These are phyloP conservation scores for Drepana falcataria DNA, from an alignment of 2,888 invertebrate genomes.

Conservation along the genomic window DNA sequence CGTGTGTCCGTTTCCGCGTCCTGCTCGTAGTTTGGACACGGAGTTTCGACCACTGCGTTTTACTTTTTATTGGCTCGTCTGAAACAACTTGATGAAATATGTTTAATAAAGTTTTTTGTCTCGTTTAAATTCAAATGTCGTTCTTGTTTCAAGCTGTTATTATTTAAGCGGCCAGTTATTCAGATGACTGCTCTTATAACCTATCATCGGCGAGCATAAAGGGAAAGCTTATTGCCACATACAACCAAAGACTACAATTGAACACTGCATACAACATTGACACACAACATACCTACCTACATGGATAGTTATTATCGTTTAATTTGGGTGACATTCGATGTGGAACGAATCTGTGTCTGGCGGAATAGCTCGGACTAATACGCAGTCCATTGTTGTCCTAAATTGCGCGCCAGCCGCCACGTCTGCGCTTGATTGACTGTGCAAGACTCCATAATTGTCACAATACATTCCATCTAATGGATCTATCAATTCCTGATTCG, in stretches of 20 bases:
- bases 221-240: too few species aligned
- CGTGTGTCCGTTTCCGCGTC: neutral
- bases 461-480: slow-evolving; percentile 52
- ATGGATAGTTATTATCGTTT: neutral
- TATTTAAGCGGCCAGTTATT: too few species aligned
- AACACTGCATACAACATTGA: too few species aligned
- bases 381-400: slow-evolving; percentile 34
- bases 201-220: too few species aligned
- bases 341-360: slow-evolving; percentile 17
- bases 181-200: too few species aligned
- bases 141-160: too few species aligned
- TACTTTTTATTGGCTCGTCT: slow-evolving; percentile 4
- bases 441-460: slow-evolving; percentile 32
- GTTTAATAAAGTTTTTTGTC: too few species aligned
- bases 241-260: too few species aligned
- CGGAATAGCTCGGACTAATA: slow-evolving; percentile 30
- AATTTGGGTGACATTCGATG: neutral
- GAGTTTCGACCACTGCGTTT: slow-evolving; percentile 3
- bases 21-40: neutral
- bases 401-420: slow-evolving; percentile 30
- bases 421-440: slow-evolving; percentile 34
- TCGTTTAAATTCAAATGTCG: too few species aligned
- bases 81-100: neutral
- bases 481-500: slow-evolving; percentile 28
- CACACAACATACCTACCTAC: too few species aligned